Conservation (phyloP, 1,140 invertebrate genomes). For the Panagrolaimus sp. region DNA sequence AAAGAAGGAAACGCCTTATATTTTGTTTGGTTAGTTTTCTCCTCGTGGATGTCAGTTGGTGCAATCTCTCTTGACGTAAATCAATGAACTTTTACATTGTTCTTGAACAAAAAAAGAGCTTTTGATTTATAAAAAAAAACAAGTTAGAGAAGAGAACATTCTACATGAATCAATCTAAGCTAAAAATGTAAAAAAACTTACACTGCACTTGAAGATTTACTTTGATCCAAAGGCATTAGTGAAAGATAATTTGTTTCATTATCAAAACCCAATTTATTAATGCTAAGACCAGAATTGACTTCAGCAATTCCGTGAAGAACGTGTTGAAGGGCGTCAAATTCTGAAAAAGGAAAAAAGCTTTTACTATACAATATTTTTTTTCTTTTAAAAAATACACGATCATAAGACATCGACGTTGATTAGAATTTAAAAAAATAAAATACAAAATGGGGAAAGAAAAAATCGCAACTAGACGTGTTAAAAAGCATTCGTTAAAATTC, state of each 20-base stretch:
- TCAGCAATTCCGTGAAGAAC: constrained; percentile 9
- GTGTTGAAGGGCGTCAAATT: neutral
- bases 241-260: neutral
- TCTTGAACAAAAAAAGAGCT: too few relatives aligned
- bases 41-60: too few relatives aligned
- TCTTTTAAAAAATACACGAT: neutral
- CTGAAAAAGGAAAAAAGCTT: constrained; percentile 6
- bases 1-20: too few relatives aligned
- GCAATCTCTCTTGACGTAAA: too few relatives aligned
- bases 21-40: too few relatives aligned
- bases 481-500: too few relatives aligned
- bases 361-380: neutral
- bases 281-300: neutral
- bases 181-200: constrained; percentile 6
- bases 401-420: neutral
- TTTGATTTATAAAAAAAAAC: too few relatives aligned
- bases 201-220: neutral
- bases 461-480: neutral
- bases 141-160: too few relatives aligned
- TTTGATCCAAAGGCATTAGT: neutral
- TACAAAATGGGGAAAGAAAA: neutral
- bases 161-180: too few relatives aligned
- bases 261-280: neutral
- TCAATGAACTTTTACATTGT: too few relatives aligned
- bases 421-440: neutral